A percentile compares a stretch with the other conserved stretches of the same genome.
Evolutionary conservation across 2,797 vertebrate species (phyloP).

Genomic region (Silurus aristotelis): DNA sequence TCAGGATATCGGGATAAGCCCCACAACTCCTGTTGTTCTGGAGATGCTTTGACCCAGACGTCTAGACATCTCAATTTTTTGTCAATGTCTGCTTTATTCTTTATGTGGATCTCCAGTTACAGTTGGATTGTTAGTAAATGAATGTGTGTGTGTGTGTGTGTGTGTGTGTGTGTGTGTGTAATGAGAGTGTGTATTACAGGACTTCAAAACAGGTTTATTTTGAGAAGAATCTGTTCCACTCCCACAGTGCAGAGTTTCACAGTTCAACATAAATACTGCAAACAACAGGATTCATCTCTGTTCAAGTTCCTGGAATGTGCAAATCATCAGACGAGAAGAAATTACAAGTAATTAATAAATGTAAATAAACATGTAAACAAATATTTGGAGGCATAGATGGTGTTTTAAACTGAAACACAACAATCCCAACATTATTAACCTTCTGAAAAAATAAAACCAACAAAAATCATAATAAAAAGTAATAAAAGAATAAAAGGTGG

Average conservation of each 20-base stretch:
- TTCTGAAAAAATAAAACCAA: background rate
- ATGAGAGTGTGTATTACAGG: too few species aligned
- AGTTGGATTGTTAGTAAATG: too few species aligned
- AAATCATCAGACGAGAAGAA: constrained; percentile 37
- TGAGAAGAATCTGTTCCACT: too few species aligned
- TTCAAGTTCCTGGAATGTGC: constrained; percentile 52
- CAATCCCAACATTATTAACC: background rate
- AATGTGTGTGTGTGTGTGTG: too few species aligned
- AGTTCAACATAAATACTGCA: constrained; percentile 38
- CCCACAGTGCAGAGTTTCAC: constrained; percentile 7
- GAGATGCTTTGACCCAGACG: too few species aligned
- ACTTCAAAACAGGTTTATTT: too few species aligned
- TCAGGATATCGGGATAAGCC: too few species aligned
- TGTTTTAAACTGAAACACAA: background rate
- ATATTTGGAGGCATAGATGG: background rate
- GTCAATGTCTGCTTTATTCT: too few species aligned
- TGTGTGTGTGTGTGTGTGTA: too few species aligned
- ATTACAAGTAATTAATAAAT: constrained; percentile 49
- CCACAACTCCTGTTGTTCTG: too few species aligned
- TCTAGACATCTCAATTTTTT: too few species aligned
- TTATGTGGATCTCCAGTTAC: too few species aligned
- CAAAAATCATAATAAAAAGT: background rate
- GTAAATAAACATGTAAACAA: constrained; percentile 61
- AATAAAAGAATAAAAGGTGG: background rate
- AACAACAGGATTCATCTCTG: background rate